Evolutionary conservation across 2,888 invertebrate genomes (phyloP).

Genomic region (Cerceris rybyensis): DNA sequence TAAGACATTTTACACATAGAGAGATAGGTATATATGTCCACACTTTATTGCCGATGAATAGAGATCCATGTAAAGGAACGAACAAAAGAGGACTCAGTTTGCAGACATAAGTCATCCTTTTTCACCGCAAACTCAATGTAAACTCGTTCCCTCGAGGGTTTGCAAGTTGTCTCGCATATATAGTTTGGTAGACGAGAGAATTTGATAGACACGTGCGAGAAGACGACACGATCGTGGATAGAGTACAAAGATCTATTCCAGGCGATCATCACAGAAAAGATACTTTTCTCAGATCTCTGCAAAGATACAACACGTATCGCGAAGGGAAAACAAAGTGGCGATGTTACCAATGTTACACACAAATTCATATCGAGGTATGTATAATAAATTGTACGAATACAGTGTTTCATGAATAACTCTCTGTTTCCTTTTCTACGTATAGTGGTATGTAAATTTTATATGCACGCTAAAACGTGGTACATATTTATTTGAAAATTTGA

Average conservation of each 20-base stretch:
- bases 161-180: constrained; percentile 2
- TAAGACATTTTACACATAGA: too few relatives aligned
- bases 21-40: too few relatives aligned
- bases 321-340: not conserved
- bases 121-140: constrained; percentile 37
- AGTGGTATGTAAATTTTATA: not conserved
- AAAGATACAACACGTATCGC: not conserved
- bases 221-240: constrained; percentile 21
- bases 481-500: too few relatives aligned
- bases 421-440: not conserved
- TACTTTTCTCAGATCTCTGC: constrained; percentile 1
- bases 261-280: not conserved
- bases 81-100: constrained; percentile 7
- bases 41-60: not conserved
- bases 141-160: constrained; percentile 26
- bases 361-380: constrained; percentile 13
- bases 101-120: constrained; percentile 46
- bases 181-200: constrained; percentile 35
- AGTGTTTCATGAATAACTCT: not conserved
- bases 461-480: too few relatives aligned
- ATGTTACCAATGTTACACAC: not conserved
- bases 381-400: constrained; percentile 24
- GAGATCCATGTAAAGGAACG: not conserved
- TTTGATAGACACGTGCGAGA: constrained; percentile 40
- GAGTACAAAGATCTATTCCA: constrained; percentile 23